Evolutionary conservation across 2,797 vertebrate genomes (phyloP).

Genomic region (Kryptolebias ocellatus): DNA sequence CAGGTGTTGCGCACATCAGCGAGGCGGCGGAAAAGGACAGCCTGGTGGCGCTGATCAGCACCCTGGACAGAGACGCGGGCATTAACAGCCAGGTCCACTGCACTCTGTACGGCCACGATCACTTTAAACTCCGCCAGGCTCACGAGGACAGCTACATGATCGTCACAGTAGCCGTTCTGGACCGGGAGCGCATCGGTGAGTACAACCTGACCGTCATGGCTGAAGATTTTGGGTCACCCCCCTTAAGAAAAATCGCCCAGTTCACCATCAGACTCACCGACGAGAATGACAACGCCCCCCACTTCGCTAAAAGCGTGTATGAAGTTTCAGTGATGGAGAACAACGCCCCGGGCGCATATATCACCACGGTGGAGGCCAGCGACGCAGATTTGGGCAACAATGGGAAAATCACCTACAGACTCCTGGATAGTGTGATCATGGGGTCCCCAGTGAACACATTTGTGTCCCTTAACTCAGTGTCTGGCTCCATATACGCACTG

Average conservation of each 20-base stretch:
- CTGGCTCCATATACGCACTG: constrained; percentile 91
- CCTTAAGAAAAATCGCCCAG: constrained; percentile 86
- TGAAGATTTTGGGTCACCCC: constrained; percentile 89
- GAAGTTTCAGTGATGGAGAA: constrained; percentile 91
- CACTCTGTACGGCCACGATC: constrained; percentile 89
- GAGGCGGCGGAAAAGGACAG: constrained; percentile 90
- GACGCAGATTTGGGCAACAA: constrained; percentile 90
- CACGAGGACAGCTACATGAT: constrained; percentile 95
- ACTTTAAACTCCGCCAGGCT: constrained; percentile 89
- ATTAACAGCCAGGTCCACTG: constrained; percentile 90
- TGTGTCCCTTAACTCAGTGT: constrained; percentile 91
- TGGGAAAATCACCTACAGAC: constrained; percentile 89
- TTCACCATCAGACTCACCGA: constrained; percentile 89
- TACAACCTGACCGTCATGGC: constrained; percentile 95
- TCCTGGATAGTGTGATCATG: constrained; percentile 87
- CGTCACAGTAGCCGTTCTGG: constrained; percentile 85
- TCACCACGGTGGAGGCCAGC: constrained; percentile 87
- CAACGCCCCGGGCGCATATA: constrained; percentile 90
- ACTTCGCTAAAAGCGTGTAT: constrained; percentile 85
- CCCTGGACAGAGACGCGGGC: constrained; percentile 90
- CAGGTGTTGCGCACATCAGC: constrained; percentile 85
- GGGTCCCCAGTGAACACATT: constrained; percentile 90
- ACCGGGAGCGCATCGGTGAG: constrained; percentile 88
- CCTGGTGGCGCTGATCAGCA: constrained; percentile 93
- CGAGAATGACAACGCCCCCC: constrained; percentile 93